Conservation (phyloP, 92 coral and sea anemone genomes). For the Phenganax stokvisi region DNA sequence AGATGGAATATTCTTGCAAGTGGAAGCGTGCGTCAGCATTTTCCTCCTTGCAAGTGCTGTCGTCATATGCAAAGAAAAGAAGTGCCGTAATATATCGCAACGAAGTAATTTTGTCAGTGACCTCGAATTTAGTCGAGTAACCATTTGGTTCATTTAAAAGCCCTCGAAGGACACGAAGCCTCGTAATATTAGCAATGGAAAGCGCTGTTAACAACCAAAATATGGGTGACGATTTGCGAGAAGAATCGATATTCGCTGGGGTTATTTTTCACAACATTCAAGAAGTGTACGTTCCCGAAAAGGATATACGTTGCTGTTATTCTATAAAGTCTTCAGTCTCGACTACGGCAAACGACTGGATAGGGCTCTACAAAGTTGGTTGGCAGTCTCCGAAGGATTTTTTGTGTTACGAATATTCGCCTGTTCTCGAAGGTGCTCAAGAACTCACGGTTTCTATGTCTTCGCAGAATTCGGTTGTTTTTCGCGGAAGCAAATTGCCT, state of each 20-base stretch:
- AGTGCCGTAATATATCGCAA: background rate
- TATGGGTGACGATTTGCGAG: background rate
- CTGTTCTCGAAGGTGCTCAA: conserved; percentile 44
- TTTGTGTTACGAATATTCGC: conserved; percentile 87
- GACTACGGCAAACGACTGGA: conserved; percentile 82
- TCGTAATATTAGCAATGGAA: background rate
- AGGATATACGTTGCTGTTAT: conserved; percentile 82
- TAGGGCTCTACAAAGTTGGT: conserved; percentile 92
- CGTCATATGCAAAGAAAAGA: background rate
- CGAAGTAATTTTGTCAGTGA: background rate
- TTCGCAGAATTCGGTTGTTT: conserved; percentile 57
- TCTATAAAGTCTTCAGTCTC: conserved; percentile 79
- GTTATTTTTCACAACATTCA: conserved; percentile 83
- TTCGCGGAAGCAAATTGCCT: conserved; percentile 70
- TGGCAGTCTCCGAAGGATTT: conserved; percentile 90
- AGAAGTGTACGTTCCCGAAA: conserved; percentile 73
- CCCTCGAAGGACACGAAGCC: background rate
- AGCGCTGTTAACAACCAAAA: background rate
- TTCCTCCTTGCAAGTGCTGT: background rate
- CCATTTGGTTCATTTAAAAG: background rate
- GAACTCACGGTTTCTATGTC: conserved; percentile 5
- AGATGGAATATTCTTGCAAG: too few species aligned
- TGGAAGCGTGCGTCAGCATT: too few species aligned
- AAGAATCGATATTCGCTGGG: conserved; percentile 83
- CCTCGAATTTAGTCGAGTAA: background rate